These are phyloP conservation scores for Neuroterus valhalla DNA, from an alignment of 1,140 invertebrate genomes.

Conservation along the genomic window DNA sequence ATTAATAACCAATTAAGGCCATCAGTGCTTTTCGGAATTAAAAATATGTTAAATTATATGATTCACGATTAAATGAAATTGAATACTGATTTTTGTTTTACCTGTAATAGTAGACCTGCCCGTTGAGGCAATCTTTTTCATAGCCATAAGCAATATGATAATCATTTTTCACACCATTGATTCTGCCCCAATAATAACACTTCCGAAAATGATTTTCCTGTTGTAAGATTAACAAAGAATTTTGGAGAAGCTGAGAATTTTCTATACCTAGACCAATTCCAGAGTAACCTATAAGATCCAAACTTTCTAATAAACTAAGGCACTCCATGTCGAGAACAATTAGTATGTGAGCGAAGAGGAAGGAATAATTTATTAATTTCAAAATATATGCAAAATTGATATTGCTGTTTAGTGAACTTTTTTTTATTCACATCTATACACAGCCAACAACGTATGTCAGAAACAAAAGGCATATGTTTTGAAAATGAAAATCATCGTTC, in stretches of 20 bases:
- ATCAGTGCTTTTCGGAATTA: conserved; percentile 74
- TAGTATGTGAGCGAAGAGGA: too few species aligned
- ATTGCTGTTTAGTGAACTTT: too few species aligned
- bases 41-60: conserved; percentile 16
- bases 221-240: conserved; percentile 82
- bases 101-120: conserved; percentile 82
- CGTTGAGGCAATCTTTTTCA: conserved; percentile 79
- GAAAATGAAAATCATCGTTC: too few species aligned
- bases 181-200: conserved; percentile 85
- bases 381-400: too few species aligned
- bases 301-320: conserved; percentile 58
- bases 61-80: not conserved
- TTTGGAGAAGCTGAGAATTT: conserved; percentile 79
- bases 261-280: conserved; percentile 81
- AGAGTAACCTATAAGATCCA: conserved; percentile 72
- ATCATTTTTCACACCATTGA: conserved; percentile 80
- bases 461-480: too few species aligned
- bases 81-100: conserved; percentile 47
- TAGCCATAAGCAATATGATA: conserved; percentile 86
- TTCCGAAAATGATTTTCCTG: conserved; percentile 85
- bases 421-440: too few species aligned
- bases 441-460: too few species aligned
- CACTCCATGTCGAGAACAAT: conserved; percentile 60
- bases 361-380: too few species aligned
- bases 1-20: conserved; percentile 82